Evolutionary conservation across 2,888 invertebrate species (phyloP), one percentile per base, ranked within the genome.

Genomic region (Tetramorium bicarinatum): DNA sequence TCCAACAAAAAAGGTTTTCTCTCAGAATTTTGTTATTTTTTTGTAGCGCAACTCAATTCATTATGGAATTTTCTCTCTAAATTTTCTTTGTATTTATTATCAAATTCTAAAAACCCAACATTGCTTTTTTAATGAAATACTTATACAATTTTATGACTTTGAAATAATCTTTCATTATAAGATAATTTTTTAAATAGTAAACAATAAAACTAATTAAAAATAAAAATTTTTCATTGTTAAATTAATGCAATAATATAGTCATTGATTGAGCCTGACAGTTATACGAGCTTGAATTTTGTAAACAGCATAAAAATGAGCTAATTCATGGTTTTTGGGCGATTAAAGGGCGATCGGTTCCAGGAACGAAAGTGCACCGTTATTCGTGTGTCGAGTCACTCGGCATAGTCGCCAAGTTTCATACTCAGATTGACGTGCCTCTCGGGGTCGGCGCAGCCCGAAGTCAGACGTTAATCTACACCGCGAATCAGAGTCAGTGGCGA

Each of bases 401-500:
- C 52, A 41, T 11, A 66, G 49, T 38, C 67, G 67, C 54, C 15
- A 71, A 79, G 34, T 79, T 71, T 59, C 77, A 9, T 64, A 49
- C 69, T 69, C 47, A 44, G 44, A 79, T 71, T 56, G 71, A 79
- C 44, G 47, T 47, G 79, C 44, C 56, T 56, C 21, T 67, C 64
- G 44, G 56, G 47, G n/a, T 49, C 44, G 29, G 54, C 34, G 62
- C 47, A 41, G 34, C 49, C 69, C 52, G 49, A 29, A 75, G 81
- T 80, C 59, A 71, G 41, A 41, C 75, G 71, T 81, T 85, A 84
- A 87, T 88, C 87, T 13, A 75, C n/a, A 66, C 54, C 49, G 76
- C 80, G 62, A 74, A 79, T 74, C 54, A 56, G 84, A 84, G 81
- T 74, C 83, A 83, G 79, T 75, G 88, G 77, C 52, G 87, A 86